These are phyloP conservation scores for Pantala flavescens DNA, from an alignment of 1,140 invertebrate species.

Conservation along the genomic window DNA sequence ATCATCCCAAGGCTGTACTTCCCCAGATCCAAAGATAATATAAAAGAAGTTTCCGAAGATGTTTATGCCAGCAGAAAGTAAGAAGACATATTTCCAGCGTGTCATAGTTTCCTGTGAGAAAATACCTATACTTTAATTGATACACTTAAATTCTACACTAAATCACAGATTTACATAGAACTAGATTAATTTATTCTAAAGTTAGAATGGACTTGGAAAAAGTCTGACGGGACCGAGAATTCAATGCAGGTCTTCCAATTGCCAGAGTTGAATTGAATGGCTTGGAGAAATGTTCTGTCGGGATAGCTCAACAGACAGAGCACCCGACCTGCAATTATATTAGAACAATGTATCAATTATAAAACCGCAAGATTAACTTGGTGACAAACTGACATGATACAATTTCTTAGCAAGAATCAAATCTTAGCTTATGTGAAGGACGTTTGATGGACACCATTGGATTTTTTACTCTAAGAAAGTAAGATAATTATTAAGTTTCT, in stretches of 20 bases:
- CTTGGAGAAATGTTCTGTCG: background rate
- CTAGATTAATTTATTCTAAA: background rate
- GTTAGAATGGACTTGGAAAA: too few relatives aligned
- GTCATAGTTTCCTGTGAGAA: slow-evolving; percentile 37
- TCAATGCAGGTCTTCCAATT: background rate
- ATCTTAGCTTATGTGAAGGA: too few relatives aligned
- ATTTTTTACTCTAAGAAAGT: too few relatives aligned
- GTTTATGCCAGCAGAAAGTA: slow-evolving; percentile 54
- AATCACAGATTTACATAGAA: background rate
- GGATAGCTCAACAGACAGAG: too few relatives aligned
- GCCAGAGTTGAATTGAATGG: background rate
- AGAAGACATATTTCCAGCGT: slow-evolving; percentile 65
- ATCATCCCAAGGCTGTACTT: slow-evolving; percentile 57
- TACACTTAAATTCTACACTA: background rate
- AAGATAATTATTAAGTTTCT: too few relatives aligned
- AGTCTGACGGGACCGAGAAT: too few relatives aligned
- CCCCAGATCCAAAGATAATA: slow-evolving; percentile 51
- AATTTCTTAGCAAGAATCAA: too few relatives aligned
- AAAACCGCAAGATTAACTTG: too few relatives aligned
- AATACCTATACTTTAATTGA: background rate
- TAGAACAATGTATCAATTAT: too few relatives aligned
- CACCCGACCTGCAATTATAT: too few relatives aligned
- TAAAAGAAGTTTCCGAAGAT: slow-evolving; percentile 56
- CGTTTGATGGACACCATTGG: too few relatives aligned
- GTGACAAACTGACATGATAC: too few relatives aligned